Evolutionary conservation across 2,113 vertebrate genomes (phyloP).

Genomic region (Sinocyclocheilus maitianheensis): DNA sequence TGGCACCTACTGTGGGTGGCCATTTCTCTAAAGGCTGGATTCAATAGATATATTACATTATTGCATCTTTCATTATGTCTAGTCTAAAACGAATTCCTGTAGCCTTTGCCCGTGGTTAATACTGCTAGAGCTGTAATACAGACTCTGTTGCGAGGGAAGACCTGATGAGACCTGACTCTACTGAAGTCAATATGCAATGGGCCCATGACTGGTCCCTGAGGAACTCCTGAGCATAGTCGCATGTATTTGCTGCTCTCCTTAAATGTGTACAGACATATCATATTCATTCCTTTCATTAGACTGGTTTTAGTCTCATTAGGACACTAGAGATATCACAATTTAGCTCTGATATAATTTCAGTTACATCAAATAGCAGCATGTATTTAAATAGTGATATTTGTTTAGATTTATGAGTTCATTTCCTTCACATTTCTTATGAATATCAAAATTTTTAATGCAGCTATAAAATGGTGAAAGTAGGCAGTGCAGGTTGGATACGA

Average conservation of each 20-base stretch:
- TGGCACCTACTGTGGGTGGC: constrained; percentile 21
- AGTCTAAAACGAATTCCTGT: not conserved
- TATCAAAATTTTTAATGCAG: not conserved
- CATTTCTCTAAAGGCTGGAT: constrained; percentile 22
- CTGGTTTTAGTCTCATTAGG: not conserved
- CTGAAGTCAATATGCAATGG: not conserved
- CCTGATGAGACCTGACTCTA: not conserved
- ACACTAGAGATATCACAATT: not conserved
- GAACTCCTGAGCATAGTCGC: not conserved
- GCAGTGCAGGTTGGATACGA: not conserved
- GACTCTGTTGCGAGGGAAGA: not conserved
- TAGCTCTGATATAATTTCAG: too few species aligned
- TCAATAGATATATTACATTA: constrained; percentile 33
- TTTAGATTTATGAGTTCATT: not conserved
- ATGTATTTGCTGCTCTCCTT: not conserved
- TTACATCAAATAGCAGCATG: not conserved
- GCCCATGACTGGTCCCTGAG: not conserved
- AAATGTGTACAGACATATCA: not conserved
- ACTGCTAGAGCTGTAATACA: not conserved
- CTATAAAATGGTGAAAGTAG: not conserved
- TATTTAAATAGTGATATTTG: not conserved
- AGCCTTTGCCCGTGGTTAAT: not conserved
- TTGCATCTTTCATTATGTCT: constrained; percentile 11
- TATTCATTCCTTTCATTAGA: not conserved
- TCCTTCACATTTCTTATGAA: not conserved